Conservation (phyloP, 1,140 invertebrate species). For the Zaprionus inermis region DNA sequence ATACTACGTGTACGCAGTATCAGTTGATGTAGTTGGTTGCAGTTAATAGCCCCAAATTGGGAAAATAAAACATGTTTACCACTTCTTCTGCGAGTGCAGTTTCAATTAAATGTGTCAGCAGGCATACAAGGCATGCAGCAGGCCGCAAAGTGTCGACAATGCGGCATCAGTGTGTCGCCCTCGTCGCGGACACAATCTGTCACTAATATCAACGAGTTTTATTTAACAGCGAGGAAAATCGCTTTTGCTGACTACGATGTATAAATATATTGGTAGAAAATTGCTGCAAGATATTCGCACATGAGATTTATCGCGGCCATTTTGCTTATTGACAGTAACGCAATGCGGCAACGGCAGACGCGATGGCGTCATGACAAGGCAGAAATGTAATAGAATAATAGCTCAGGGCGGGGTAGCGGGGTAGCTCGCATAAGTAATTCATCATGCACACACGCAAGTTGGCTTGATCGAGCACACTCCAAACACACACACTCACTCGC, state of each 20-base stretch:
- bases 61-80: conserved; percentile 7
- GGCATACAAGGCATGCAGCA: conserved; percentile 5
- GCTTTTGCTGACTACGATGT: conserved; percentile 1
- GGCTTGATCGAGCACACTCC: conserved; percentile 14
- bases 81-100: conserved; percentile 9
- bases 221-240: conserved; percentile 32
- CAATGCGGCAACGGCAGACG: neutral
- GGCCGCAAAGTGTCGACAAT: conserved; percentile 1
- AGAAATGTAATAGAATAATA: conserved; percentile 52
- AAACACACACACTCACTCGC: conserved; percentile 16
- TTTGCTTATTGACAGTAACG: conserved; percentile 74
- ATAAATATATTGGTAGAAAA: conserved; percentile 6
- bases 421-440: conserved; percentile 67
- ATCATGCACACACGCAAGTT: conserved; percentile 62
- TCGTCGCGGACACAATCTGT: conserved; percentile 38
- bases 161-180: too few relatives aligned
- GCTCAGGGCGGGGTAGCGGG: neutral
- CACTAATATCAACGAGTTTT: conserved; percentile 49
- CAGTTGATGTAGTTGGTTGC: neutral
- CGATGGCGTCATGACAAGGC: conserved; percentile 57
- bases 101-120: conserved; percentile 64
- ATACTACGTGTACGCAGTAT: conserved; percentile 17
- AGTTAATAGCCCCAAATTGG: conserved; percentile 4
- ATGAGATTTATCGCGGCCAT: conserved; percentile 69
- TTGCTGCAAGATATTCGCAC: conserved; percentile 29